Conservation (phyloP, 2,797 vertebrate species). For the Melanotaenia maccullochi region DNA sequence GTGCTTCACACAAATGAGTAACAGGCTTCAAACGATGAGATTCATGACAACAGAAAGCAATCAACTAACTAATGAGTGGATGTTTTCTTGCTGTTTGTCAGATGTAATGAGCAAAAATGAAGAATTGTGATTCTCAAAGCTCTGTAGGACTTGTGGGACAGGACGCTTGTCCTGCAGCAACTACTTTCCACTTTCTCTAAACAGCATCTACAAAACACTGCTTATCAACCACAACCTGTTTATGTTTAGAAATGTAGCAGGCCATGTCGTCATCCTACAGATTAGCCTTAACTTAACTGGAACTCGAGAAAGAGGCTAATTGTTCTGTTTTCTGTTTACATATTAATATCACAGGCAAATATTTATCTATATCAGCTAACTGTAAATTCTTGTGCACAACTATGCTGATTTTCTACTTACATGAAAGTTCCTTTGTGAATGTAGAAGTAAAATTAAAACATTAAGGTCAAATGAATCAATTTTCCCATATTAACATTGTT, state of each 20-base stretch:
- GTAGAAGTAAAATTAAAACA: not conserved
- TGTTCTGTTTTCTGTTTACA: constrained; percentile 8
- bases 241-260: constrained; percentile 22
- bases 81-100: constrained; percentile 56
- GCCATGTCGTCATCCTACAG: not conserved
- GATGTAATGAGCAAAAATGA: constrained; percentile 44
- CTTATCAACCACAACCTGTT: constrained; percentile 13
- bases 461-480: not conserved
- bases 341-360: not conserved
- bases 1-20: constrained; percentile 34
- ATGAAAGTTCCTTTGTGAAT: no score
- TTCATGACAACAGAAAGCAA: constrained; percentile 11
- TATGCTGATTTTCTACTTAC: not conserved
- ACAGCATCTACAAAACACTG: constrained; percentile 34
- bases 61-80: constrained; percentile 45
- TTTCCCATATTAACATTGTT: not conserved
- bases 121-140: constrained; percentile 52
- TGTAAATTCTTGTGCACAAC: not conserved
- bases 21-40: constrained; percentile 23
- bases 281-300: constrained; percentile 15
- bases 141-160: constrained; percentile 46
- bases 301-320: not conserved
- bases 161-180: constrained; percentile 42
- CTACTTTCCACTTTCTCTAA: constrained; percentile 34
- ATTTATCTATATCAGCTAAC: not conserved